Conservation (phyloP, 2,888 invertebrate genomes). For the Meandrusa payeni region DNA sequence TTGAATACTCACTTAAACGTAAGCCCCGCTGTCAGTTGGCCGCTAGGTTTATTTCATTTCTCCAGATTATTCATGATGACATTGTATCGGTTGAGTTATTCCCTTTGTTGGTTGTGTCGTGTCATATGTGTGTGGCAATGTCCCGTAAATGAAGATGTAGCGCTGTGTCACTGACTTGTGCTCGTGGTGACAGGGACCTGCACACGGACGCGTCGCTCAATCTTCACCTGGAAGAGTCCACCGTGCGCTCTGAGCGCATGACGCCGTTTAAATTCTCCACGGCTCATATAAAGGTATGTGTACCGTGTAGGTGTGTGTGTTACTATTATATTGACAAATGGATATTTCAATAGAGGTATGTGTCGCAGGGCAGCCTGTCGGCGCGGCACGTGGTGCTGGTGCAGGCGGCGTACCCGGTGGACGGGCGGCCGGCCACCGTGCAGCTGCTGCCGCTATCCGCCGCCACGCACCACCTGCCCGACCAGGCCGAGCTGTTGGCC, state of each 20-base stretch:
- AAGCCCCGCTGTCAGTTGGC: too few species aligned
- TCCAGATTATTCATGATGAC: not conserved
- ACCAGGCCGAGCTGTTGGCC: slow-evolving; percentile 82
- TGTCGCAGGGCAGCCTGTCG: slow-evolving; percentile 48
- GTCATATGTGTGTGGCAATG: too few species aligned
- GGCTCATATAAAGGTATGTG: slow-evolving; percentile 88
- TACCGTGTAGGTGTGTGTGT: too few species aligned
- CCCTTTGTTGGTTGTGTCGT: not conserved
- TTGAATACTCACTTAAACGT: too few species aligned
- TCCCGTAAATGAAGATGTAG: too few species aligned
- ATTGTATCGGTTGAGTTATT: not conserved
- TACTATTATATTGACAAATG: too few species aligned
- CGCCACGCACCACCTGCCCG: slow-evolving; percentile 80
- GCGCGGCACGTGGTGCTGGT: slow-evolving; percentile 85
- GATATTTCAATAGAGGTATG: too few species aligned
- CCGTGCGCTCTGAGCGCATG: slow-evolving; percentile 84
- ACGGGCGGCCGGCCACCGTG: slow-evolving; percentile 89
- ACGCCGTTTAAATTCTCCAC: slow-evolving; percentile 92
- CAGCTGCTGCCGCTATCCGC: slow-evolving; percentile 85
- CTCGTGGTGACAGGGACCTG: slow-evolving; percentile 66
- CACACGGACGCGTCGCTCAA: slow-evolving; percentile 79
- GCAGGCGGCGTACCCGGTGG: slow-evolving; percentile 88
- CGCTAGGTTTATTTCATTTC: too few species aligned
- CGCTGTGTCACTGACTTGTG: not conserved
- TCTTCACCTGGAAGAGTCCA: slow-evolving; percentile 79